Percentiles rank a stretch among this genome's conserved stretches.
Evolutionary conservation across 2,113 vertebrate species (phyloP).

Genomic region (Empidonax traillii): DNA sequence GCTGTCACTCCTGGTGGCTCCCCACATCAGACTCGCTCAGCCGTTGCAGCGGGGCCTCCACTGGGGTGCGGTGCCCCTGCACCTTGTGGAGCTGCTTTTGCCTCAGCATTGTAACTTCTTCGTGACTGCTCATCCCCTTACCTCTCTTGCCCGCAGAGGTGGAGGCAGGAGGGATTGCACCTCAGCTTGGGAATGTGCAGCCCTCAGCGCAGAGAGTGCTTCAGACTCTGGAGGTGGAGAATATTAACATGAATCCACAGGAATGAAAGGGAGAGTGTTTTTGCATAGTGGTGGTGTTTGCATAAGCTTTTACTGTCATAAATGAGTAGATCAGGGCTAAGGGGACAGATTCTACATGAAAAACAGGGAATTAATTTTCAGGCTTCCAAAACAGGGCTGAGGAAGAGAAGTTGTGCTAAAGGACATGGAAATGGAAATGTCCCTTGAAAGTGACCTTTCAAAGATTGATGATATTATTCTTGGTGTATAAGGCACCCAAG

Average conservation of each 20-base stretch:
- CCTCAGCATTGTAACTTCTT: background rate
- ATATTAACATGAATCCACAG: background rate
- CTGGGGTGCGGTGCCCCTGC: fast-evolving
- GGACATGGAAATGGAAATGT: background rate
- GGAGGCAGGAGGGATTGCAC: background rate
- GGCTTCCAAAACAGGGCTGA: background rate
- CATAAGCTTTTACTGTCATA: background rate
- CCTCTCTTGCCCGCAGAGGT: background rate
- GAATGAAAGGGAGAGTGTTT: background rate
- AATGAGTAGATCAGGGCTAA: background rate
- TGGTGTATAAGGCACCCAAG: background rate
- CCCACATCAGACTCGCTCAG: background rate
- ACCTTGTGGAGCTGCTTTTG: background rate
- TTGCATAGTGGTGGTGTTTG: background rate
- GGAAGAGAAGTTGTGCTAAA: background rate
- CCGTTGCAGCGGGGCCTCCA: background rate
- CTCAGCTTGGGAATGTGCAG: background rate
- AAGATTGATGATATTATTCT: background rate
- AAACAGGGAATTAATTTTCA: constrained; percentile 17
- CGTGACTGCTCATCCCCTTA: background rate
- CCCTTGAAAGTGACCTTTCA: constrained; percentile 11
- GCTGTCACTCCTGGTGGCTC: background rate
- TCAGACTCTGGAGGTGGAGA: background rate
- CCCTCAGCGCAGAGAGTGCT: background rate
- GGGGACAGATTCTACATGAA: background rate